A percentile compares a stretch with the other conserved stretches of the same genome.
These are phyloP conservation scores for Saccopteryx bilineata DNA, from an alignment of 2,113 vertebrate species.

Conservation along the genomic window DNA sequence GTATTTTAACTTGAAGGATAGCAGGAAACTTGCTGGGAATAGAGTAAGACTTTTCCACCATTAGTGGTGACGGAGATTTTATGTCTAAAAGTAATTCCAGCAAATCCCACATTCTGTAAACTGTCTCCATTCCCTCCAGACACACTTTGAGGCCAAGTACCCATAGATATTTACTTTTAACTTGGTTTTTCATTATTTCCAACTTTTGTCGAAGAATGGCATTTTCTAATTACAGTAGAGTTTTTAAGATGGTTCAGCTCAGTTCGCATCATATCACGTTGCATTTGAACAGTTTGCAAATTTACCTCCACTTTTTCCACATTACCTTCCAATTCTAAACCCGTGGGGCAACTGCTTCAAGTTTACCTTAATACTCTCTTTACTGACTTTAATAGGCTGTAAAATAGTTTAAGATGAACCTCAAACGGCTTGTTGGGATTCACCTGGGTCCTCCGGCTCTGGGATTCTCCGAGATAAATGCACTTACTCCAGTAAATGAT, in stretches of 20 bases:
- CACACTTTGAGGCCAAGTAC: slow-evolving; percentile 43
- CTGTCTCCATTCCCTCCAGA: background rate
- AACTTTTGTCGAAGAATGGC: slow-evolving; percentile 37
- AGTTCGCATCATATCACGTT: background rate
- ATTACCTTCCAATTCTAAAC: slow-evolving; percentile 44
- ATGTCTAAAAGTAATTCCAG: slow-evolving; percentile 35
- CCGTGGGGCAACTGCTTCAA: background rate
- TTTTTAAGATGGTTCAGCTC: slow-evolving; percentile 68
- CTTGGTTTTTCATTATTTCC: slow-evolving; percentile 70
- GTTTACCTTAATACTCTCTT: slow-evolving; percentile 49
- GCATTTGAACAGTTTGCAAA: slow-evolving; percentile 41
- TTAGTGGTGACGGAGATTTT: slow-evolving; percentile 1
- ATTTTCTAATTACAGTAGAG: slow-evolving; percentile 70
- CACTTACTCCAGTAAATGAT: background rate
- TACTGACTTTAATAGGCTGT: slow-evolving; percentile 66
- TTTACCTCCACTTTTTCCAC: slow-evolving; percentile 69
- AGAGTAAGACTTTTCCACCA: slow-evolving; percentile 52
- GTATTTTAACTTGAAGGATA: background rate
- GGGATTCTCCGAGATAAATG: slow-evolving; percentile 31
- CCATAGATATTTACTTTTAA: slow-evolving; percentile 49
- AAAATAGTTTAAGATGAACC: slow-evolving; percentile 79
- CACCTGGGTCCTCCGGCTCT: slow-evolving; percentile 52
- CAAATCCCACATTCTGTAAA: slow-evolving; percentile 62
- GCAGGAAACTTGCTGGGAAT: slow-evolving; percentile 8
- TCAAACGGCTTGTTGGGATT: slow-evolving; percentile 73